phyloP scores from a whole-genome alignment of 2,113 vertebrate species.

The Sclerurus mexicanus region DNA sequence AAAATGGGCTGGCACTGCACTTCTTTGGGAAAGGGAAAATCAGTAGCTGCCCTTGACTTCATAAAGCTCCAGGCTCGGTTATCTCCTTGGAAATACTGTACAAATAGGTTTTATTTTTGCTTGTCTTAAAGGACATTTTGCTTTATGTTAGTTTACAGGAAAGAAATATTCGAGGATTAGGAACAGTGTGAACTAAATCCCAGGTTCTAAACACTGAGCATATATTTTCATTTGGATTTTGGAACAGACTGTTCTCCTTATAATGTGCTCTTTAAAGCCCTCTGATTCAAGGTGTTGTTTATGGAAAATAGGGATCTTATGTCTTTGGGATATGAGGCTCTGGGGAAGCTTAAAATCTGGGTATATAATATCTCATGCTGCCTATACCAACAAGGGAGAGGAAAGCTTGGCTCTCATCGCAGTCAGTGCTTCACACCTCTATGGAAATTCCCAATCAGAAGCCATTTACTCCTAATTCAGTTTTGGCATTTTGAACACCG shows the following conservation, averaged over 20 bases:
- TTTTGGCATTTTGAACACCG: not conserved
- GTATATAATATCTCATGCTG: not conserved
- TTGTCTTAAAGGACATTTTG: not conserved
- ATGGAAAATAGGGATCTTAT: not conserved
- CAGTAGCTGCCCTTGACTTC: not conserved
- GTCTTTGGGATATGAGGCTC: not conserved
- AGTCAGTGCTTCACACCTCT: not conserved
- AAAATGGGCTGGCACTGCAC: not conserved
- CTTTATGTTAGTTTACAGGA: not conserved
- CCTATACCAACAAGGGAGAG: not conserved
- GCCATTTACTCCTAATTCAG: not conserved
- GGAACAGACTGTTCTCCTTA: not conserved
- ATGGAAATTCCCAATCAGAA: not conserved
- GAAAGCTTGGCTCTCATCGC: not conserved
- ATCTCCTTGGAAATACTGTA: not conserved
- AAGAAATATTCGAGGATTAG: not conserved
- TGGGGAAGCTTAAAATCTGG: not conserved
- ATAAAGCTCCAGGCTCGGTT: not conserved
- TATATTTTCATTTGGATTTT: not conserved
- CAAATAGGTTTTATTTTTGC: not conserved
- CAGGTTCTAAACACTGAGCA: not conserved
- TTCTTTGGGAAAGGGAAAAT: not conserved
- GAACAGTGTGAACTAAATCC: not conserved
- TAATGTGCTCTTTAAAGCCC: not conserved
- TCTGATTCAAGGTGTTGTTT: not conserved